Evolutionary conservation across 2,113 vertebrate species (phyloP), one percentile per base, ranked within the genome.

Genomic region (Alexandromys fortis): DNA sequence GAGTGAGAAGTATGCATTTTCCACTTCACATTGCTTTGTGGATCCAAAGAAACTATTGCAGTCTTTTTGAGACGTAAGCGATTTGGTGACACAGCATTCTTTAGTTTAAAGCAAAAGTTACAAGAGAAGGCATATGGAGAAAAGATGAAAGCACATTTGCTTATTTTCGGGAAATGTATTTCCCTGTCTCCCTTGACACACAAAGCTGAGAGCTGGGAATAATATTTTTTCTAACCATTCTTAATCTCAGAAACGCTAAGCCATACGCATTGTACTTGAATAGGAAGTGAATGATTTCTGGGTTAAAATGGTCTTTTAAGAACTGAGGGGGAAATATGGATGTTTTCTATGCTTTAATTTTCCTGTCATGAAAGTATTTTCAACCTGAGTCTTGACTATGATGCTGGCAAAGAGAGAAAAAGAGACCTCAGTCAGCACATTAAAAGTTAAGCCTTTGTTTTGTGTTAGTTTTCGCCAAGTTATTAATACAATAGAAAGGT

Each of bases 281-380:
- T 96, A 97, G 55, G 97, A 95, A 98, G 96, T 91, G 85, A 86
- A 97, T 96, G 49, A 76, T 97, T 98, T 95, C 93, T 97, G 96
- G 98, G 96, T 98, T 98, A 98, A 45, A 97, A 58, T 42, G 72
- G 70, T 96, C 93, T 98, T 98, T 98, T 97, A 98, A 98, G 94
- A 94, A 97, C 22, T 42, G 96, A 97, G 93, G 97, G 96, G 79
- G 97, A 98, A 97, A 91, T 96, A 95, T 96, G 92, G 91, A 93
- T 98, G 92, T 97, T 98, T 98, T 98, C 98, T 87, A 96, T 87
- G 85, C 94, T 98, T 98, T 98, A 98, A 98, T 98, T 98, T 98
- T 98, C 98, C 97, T 98, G 97, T 98, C 98, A 98, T 55, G 97
- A 97, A 98, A 65, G 87, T 98, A 96, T 97, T 75, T 95, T 97